Evolutionary conservation across 2,797 vertebrate genomes (phyloP), one percentile per base, ranked within the genome.

Genomic region (Gallinago nigripennis): DNA sequence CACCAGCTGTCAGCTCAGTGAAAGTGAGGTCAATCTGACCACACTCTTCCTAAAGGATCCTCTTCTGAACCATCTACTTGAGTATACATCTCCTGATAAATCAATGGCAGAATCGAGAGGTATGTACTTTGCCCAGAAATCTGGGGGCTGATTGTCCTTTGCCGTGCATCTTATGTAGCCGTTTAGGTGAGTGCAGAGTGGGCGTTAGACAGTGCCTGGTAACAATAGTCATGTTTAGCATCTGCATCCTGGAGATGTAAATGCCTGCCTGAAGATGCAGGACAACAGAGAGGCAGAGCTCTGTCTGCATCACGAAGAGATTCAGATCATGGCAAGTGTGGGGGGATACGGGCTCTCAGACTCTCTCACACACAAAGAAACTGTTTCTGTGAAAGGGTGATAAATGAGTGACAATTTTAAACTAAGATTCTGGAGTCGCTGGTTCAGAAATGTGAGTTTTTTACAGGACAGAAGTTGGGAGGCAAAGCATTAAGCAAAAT

Each of bases 11-110:
- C 75, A 94, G 87, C 63, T 83, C 82, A 73, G 68, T 84, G 63
- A 85, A 81, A 92, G 82, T 80, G 84, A 95, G 94, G 95, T 97
- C 94, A 97, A 89, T 94, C 90, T 95, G 94, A 95, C 95, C 96
- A 95, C 88, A 95, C 82, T 93, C 92, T 95, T 95, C 90, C 96
- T 96, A 94, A 92, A 96, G 95, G 87, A 95, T 96, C 93, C 92
- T 96, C 88, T 94, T 88, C 88, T 92, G 82, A 94, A 87, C 80
- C 65, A 80, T 86, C 86, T 84, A 48, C 90, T 91, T 75, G 84
- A 95, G 94, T 82, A 79, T 70, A 93, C 85, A 64, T 93, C 86
- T 95, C 79, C 88, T 91, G 66, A 93, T 68, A 95, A 94, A 94
- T 96, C 95, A 94, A 95, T 93, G 92, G 65, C 78, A 93, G 69